Evolutionary conservation across 2,888 invertebrate genomes (phyloP).

Genomic region (Galerucella pusilla): DNA sequence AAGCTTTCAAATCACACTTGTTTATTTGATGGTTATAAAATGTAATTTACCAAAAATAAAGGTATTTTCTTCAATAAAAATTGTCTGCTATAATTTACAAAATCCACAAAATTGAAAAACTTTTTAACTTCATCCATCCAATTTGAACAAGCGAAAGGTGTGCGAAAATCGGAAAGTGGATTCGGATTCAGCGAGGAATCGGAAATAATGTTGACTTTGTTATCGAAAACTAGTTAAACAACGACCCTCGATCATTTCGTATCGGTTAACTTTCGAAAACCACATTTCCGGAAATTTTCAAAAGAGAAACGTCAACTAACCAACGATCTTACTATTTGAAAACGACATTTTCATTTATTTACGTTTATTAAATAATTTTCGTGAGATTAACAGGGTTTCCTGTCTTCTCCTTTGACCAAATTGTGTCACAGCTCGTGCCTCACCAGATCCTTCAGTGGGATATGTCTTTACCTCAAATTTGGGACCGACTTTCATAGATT

Average conservation of each 20-base stretch:
- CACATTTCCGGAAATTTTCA: conserved; percentile 27
- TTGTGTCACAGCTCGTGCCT: too few species aligned
- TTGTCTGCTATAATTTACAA: background rate
- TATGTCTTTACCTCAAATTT: too few species aligned
- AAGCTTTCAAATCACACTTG: too few species aligned
- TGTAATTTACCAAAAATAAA: background rate
- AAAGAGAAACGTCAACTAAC: background rate
- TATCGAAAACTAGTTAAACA: conserved; percentile 38
- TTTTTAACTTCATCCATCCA: conserved; percentile 5
- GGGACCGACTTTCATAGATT: too few species aligned
- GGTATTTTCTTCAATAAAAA: background rate
- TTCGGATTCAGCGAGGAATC: conserved; percentile 31
- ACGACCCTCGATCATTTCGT: conserved; percentile 34
- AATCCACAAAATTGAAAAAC: conserved; percentile 4
- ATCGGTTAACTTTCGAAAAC: conserved; percentile 29
- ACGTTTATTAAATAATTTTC: too few species aligned
- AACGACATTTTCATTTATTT: background rate
- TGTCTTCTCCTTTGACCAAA: too few species aligned
- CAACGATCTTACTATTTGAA: background rate
- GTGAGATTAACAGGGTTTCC: too few species aligned
- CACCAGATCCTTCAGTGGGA: too few species aligned
- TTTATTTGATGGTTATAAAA: background rate
- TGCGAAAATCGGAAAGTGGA: conserved; percentile 33
- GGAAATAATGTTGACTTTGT: conserved; percentile 40
- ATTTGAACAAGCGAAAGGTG: conserved; percentile 24